Conservation (phyloP, 2,113 vertebrate genomes). For the Vidua macroura region DNA sequence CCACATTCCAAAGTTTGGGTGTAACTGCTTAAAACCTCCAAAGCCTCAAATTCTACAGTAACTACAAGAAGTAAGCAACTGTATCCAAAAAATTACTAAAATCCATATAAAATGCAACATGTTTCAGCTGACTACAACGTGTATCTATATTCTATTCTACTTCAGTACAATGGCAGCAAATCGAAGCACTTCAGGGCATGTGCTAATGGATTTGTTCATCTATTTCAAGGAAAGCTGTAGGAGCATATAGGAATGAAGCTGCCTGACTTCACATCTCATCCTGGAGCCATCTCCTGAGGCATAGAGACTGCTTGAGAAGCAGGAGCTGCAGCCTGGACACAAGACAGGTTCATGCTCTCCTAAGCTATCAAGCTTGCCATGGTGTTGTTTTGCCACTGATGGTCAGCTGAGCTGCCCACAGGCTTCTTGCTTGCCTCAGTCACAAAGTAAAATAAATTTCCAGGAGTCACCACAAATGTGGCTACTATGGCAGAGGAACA, state of each 20-base stretch:
- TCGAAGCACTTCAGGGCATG: not conserved
- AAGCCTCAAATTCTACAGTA: not conserved
- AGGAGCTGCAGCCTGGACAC: not conserved
- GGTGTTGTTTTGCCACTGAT: accelerated
- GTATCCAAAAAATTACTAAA: not conserved
- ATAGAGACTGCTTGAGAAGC: not conserved
- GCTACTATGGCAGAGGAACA: not conserved
- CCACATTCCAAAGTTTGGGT: not conserved
- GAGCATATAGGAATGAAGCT: not conserved
- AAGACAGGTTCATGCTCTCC: not conserved
- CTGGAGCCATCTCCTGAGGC: not conserved
- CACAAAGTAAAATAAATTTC: not conserved
- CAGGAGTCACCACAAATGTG: not conserved
- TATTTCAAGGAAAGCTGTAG: not conserved
- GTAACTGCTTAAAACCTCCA: not conserved
- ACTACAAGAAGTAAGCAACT: not conserved
- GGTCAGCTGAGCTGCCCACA: not conserved
- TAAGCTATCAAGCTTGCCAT: not conserved
- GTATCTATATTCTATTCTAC: not conserved
- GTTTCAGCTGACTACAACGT: not conserved
- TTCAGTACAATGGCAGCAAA: not conserved
- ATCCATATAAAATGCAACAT: not conserved
- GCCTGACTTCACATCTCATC: not conserved
- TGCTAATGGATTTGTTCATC: not conserved
- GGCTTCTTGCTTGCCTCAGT: not conserved